Evolutionary conservation across 2,113 vertebrate species (phyloP), one percentile per base, ranked within the genome.

Genomic region (Amia ocellicauda): DNA sequence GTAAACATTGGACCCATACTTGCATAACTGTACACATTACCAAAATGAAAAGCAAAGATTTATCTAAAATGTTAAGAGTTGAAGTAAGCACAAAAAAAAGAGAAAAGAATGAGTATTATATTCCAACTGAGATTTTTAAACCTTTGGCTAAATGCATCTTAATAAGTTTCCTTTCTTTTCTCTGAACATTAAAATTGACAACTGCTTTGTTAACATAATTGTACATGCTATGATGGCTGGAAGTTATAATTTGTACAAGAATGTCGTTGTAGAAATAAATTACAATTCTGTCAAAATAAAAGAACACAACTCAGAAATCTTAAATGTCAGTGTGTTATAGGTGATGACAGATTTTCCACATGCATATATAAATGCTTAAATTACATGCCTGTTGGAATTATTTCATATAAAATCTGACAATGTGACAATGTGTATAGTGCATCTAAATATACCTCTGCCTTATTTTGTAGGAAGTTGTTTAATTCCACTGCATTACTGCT

Each of bases 121-220:
- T 54, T 54, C 24, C 20, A 27, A 54, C 20, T 54, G 51, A 54
- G 24, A 54, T 54, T 24, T 54, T 26, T 20, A n/a, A n/a, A 54
- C 51, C 24, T 13, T 19, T 5, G 20, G 51, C 51, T 54, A 54
- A 24, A 54, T 14, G 51, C 10, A n/a, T 54, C 62, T 64, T 63
- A 73, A 65, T 73, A n/a, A n/a, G 59, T 69, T 75, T 76, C 68
- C 26, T 73, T 9, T 75, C 83, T 62, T 50, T 45, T 27, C 17
- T 62, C 23, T n/a, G 56, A 28, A 56, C 69, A 42, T 64, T 60
- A 76, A 68, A 54, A 62, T 69, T 75, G 55, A 72, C 58, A 64
- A 1, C 27, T 29, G 26, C 63, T 31, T 41, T 29, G 31, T 68
- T 72, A 68, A 58, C 68, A 54, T 40, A 59, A 1, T 74, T 51